phyloP scores from a whole-genome alignment of 2,888 invertebrate genomes.

The Hesperia comma region DNA sequence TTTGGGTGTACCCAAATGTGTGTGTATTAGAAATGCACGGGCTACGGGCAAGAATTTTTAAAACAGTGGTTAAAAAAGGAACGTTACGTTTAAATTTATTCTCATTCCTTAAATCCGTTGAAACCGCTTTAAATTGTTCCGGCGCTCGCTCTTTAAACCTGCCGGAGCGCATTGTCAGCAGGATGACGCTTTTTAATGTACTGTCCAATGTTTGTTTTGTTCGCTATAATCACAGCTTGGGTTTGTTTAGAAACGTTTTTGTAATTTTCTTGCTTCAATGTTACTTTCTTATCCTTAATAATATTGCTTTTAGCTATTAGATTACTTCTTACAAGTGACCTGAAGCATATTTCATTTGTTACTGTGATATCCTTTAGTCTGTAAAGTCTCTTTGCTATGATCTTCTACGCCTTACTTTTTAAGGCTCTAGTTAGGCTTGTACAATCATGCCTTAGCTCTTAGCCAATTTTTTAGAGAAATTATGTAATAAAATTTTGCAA shows the following conservation, averaged over 20 bases:
- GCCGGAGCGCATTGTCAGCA: slow-evolving; percentile 35
- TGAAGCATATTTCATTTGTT: too few species aligned
- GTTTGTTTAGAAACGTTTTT: slow-evolving; percentile 22
- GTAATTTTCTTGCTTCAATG: slow-evolving; percentile 11
- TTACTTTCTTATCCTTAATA: not conserved
- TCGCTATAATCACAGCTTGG: slow-evolving; percentile 22
- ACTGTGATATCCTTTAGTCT: too few species aligned
- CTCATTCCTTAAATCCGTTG: slow-evolving; percentile 44
- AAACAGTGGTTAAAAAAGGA: slow-evolving; percentile 25
- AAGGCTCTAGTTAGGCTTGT: too few species aligned
- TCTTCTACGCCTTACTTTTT: too few species aligned
- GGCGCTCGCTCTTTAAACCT: slow-evolving; percentile 33
- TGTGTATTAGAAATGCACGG: slow-evolving; percentile 6
- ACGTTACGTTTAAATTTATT: slow-evolving; percentile 38
- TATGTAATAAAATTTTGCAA: too few species aligned
- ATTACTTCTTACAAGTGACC: too few species aligned
- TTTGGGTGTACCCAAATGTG: too few species aligned
- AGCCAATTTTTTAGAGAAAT: too few species aligned
- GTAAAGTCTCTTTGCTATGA: too few species aligned
- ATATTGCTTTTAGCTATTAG: too few species aligned
- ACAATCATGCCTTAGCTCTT: too few species aligned
- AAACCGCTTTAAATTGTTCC: slow-evolving; percentile 41
- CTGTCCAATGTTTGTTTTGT: slow-evolving; percentile 32
- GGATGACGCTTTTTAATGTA: slow-evolving; percentile 37
- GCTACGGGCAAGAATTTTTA: slow-evolving; percentile 1